A percentile compares a stretch with the other conserved stretches of the same genome.
phyloP scores from a whole-genome alignment of 1,140 invertebrate species.

The Zaprionus ghesquierei region DNA sequence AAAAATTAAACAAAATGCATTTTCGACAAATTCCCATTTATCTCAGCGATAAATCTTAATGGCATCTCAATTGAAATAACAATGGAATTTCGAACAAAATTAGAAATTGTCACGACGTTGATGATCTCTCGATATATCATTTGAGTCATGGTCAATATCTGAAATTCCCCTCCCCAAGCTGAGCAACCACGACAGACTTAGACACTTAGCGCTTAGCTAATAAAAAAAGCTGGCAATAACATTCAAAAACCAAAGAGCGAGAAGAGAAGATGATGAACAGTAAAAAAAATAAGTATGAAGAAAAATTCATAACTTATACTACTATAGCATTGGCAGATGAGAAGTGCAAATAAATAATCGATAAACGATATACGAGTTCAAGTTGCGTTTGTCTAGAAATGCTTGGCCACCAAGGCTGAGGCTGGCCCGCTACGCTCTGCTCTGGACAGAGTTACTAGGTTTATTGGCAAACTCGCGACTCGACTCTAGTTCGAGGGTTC shows the following conservation, averaged over 20 bases:
- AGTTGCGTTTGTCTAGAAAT: constrained; percentile 23
- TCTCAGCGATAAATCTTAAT: not conserved
- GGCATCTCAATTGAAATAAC: not conserved
- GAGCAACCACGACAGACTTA: constrained; percentile 2
- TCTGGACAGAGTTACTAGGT: constrained; percentile 6
- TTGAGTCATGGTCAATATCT: constrained; percentile 40
- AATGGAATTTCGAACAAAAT: not conserved
- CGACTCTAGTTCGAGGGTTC: not conserved
- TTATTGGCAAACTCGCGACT: constrained; percentile 7
- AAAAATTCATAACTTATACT: constrained; percentile 13
- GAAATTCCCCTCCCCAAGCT: constrained; percentile 13
- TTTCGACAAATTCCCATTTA: not conserved
- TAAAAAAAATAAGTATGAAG: not conserved
- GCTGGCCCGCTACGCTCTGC: not conserved
- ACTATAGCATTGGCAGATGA: constrained; percentile 45
- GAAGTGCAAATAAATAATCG: constrained; percentile 57
- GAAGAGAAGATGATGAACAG: not conserved
- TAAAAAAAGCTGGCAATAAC: constrained; percentile 10
- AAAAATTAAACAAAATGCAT: not conserved
- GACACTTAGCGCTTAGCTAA: constrained; percentile 61
- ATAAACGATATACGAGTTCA: constrained; percentile 52
- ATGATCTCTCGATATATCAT: constrained; percentile 1
- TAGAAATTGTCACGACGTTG: not conserved
- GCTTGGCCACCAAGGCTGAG: constrained; percentile 44
- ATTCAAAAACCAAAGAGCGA: not conserved